Conservation (phyloP, 2,888 invertebrate genomes). For the Eupeodes latifasciatus region DNA sequence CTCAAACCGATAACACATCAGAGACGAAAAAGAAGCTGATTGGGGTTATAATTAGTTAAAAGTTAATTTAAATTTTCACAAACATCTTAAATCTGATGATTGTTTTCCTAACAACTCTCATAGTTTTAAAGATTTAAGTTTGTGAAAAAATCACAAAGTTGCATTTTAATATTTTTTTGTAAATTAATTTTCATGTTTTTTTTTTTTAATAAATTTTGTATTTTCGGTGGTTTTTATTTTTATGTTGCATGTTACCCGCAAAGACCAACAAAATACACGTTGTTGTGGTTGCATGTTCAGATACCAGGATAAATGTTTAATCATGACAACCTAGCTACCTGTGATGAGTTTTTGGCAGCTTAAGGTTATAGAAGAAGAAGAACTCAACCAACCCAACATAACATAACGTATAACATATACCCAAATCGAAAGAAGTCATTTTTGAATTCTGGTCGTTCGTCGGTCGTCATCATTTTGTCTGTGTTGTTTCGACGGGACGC, state of each 20-base stretch:
- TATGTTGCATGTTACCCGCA: conserved; percentile 70
- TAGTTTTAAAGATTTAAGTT: conserved; percentile 40
- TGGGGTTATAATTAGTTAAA: not conserved
- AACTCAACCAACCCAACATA: not conserved
- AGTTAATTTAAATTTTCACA: not conserved
- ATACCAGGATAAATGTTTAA: conserved; percentile 64
- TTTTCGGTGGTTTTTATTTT: conserved; percentile 37
- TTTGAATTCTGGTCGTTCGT: conserved; percentile 24
- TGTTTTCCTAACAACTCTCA: conserved; percentile 65
- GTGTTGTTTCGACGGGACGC: conserved; percentile 27
- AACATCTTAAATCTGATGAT: conserved; percentile 41
- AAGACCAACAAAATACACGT: conserved; percentile 12
- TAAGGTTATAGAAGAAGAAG: conserved; percentile 19
- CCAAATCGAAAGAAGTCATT: conserved; percentile 64
- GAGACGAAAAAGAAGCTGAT: too few relatives aligned
- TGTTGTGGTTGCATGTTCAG: conserved; percentile 70
- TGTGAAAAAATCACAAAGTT: conserved; percentile 41
- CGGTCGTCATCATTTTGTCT: not conserved
- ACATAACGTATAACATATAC: too few relatives aligned
- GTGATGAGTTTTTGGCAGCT: conserved; percentile 64
- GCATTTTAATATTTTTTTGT: not conserved
- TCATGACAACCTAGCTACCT: conserved; percentile 72
- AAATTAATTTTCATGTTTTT: conserved; percentile 7
- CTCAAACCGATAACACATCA: too few relatives aligned
- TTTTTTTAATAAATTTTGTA: conserved; percentile 40